Base-by-base conservation (phyloP, 2,797 vertebrate species). In the Borostomias antarcticus region DNA sequence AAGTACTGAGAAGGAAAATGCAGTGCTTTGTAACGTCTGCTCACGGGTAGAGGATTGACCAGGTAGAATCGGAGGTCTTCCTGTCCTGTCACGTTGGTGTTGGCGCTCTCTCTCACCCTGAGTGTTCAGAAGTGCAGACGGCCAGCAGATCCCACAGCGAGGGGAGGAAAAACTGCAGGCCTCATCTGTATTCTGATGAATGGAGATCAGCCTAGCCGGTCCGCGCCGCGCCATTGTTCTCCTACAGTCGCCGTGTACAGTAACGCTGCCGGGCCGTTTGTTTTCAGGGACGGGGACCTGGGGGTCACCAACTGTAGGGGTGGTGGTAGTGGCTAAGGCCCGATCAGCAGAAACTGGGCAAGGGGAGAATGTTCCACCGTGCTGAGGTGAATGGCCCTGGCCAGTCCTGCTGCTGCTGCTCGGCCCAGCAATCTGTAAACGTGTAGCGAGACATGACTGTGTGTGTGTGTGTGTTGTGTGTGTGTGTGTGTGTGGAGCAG, bases 331-430 rank as follows among this genome's bases (percentile, higher is more conserved):
- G n/a, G 40, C 40, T 43, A 1, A 17, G 40, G 40, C 15, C 40
- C n/a, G 2, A 90, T 92, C 90, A 89, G 85, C 89, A 91, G 72
- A 89, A 89, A 87, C 73, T 57, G 73, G 25, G 15, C 58, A 8
- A 60, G 45, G 66, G 58, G 58, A 82, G 83, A 89, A 89, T 76
- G 82, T 92, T 90, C 90, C 82, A 86, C 86, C 56, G n/a, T 17
- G n/a, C 2, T 2, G 11, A 43, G 40, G 64, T 73, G 73, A 79
- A 63, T 62, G 58, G n/a, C 65, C 15, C 15, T 17, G 15, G 40
- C 3, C 40, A 29, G 61, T 47, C 48, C 58, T 62, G 59, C 57
- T 66, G 66, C 58, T 70, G 59, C 67, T 80, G 81, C 71, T 72
- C 28, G 70, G 43, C 58, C 51, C 15, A 23, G 32, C 72, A 79